phyloP scores from a whole-genome alignment of 2,888 invertebrate species.

The Stictocephala bisonia region DNA sequence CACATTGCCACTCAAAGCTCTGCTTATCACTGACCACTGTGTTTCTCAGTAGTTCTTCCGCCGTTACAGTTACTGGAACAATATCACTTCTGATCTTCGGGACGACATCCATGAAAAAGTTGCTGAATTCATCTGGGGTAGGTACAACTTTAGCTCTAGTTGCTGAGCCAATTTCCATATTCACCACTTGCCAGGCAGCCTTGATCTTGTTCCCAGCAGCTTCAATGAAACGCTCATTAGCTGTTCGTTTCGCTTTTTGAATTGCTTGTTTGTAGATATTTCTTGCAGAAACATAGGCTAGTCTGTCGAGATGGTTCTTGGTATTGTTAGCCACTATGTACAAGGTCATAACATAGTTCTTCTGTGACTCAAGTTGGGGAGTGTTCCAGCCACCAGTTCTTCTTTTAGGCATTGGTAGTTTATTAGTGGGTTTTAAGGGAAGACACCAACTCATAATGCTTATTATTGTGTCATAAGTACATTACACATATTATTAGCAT shows the following conservation, averaged over 20 bases:
- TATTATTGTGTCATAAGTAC: neutral
- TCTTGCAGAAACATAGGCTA: neutral
- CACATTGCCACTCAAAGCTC: slow-evolving; percentile 14
- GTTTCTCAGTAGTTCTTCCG: neutral
- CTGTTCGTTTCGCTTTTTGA: neutral
- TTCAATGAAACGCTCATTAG: neutral
- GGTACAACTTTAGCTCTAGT: neutral
- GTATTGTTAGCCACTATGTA: neutral
- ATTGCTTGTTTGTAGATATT: slow-evolving; percentile 11
- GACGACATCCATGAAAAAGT: neutral
- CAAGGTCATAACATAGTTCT: neutral
- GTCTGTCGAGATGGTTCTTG: neutral
- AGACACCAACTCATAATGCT: neutral
- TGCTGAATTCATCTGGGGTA: neutral
- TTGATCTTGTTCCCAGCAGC: neutral
- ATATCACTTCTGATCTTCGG: neutral
- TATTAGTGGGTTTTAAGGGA: neutral
- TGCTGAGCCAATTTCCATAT: neutral
- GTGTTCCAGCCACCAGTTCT: neutral
- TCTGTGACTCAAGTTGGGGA: neutral
- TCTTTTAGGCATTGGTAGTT: neutral
- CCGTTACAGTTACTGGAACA: neutral
- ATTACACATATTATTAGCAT: neutral
- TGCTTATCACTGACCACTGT: slow-evolving; percentile 9
- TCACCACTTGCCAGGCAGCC: slow-evolving; percentile 16